A percentile compares a stretch with the other conserved stretches of the same genome.
Evolutionary conservation across 2,797 vertebrate species (phyloP).

Genomic region (Acanthurus tractus): DNA sequence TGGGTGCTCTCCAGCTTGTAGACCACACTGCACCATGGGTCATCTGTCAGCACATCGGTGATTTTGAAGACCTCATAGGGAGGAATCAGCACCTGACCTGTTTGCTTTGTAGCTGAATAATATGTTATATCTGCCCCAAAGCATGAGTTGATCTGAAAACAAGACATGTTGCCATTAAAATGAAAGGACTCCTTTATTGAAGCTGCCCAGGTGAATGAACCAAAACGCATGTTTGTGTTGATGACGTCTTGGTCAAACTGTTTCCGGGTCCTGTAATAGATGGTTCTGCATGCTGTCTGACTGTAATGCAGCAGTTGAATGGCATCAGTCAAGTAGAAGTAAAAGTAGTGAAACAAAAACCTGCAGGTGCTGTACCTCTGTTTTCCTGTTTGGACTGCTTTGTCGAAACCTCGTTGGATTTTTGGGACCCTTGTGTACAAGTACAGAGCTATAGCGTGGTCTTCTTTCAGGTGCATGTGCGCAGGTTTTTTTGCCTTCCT

Average conservation of each 20-base stretch:
- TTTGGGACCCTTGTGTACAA: constrained; percentile 31
- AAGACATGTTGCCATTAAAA: constrained; percentile 42
- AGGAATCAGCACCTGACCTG: constrained; percentile 63
- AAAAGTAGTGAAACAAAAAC: constrained; percentile 64
- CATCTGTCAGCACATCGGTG: constrained; percentile 38
- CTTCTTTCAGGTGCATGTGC: constrained; percentile 40
- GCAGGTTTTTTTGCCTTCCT: constrained; percentile 24
- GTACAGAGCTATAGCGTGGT: constrained; percentile 51
- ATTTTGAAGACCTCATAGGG: constrained; percentile 69
- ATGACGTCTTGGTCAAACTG: constrained; percentile 28
- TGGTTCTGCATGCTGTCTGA: constrained; percentile 34
- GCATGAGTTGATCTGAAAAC: constrained; percentile 70
- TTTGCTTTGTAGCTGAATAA: constrained; percentile 49
- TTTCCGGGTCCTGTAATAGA: constrained; percentile 32
- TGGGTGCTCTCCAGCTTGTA: constrained; percentile 66
- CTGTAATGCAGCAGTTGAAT: constrained; percentile 46
- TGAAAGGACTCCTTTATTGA: constrained; percentile 7
- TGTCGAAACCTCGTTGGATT: constrained; percentile 32
- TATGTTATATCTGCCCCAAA: constrained; percentile 63
- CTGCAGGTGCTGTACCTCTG: constrained; percentile 24
- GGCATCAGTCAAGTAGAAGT: constrained; percentile 62
- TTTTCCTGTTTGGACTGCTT: constrained; percentile 50
- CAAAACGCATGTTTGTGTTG: constrained; percentile 52
- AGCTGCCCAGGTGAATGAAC: constrained; percentile 40
- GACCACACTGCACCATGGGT: constrained; percentile 54